Evolutionary conservation across 2,797 vertebrate species (phyloP).

Genomic region (Sarcophilus harrisii): DNA sequence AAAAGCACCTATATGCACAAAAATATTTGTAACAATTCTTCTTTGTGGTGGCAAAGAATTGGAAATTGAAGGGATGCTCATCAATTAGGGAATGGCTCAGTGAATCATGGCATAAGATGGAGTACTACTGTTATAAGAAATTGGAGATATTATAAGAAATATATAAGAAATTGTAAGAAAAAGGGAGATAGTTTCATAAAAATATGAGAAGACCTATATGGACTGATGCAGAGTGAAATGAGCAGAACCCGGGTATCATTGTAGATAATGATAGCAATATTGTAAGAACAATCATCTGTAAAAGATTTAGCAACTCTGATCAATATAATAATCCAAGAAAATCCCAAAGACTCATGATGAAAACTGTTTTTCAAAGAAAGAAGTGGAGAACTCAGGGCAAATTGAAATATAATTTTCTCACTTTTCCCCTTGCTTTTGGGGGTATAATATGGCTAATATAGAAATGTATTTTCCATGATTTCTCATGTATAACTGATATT

Average conservation of each 20-base stretch:
- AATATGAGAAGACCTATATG: not conserved
- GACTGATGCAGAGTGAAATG: not conserved
- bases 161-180: not conserved
- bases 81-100: not conserved
- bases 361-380: not conserved
- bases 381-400: not conserved
- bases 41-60: not conserved
- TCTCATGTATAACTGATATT: not conserved
- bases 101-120: not conserved
- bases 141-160: not conserved
- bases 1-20: not conserved
- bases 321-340: not conserved
- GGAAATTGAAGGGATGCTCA: not conserved
- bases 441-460: not conserved
- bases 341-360: not conserved
- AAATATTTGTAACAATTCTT: not conserved
- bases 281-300: not conserved
- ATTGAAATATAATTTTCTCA: not conserved
- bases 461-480: not conserved
- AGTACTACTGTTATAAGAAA: not conserved
- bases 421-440: not conserved
- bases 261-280: not conserved
- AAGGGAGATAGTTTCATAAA: not conserved
- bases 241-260: not conserved
- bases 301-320: not conserved